Conservation (phyloP, 2,797 vertebrate genomes). For the Bradypodion pumilum region DNA sequence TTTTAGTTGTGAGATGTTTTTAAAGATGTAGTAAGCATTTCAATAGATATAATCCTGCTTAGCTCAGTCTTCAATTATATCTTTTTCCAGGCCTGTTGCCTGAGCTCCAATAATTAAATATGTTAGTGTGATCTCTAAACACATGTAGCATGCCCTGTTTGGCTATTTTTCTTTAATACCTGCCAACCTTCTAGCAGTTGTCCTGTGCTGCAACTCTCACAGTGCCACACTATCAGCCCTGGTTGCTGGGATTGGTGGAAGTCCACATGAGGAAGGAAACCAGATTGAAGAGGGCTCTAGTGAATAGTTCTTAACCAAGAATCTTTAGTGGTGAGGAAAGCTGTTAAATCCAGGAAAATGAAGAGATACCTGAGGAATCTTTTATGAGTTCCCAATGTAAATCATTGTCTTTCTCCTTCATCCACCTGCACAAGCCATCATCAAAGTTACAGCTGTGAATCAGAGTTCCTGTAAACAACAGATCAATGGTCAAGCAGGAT, state of each 20-base stretch:
- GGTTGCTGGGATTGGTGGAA: neutral
- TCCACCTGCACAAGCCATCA: conserved; percentile 92
- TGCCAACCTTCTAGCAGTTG: no score
- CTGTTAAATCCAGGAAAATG: neutral
- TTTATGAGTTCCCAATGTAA: conserved; percentile 90
- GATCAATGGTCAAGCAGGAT: conserved; percentile 2
- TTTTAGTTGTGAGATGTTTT: no score
- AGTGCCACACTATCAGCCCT: neutral
- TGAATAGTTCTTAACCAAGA: neutral
- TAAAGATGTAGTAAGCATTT: no score
- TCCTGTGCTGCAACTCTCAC: neutral
- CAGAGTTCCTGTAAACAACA: conserved; percentile 77
- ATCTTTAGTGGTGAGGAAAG: neutral
- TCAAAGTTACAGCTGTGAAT: conserved; percentile 94
- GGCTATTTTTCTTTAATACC: no score
- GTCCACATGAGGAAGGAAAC: neutral
- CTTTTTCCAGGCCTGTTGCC: no score
- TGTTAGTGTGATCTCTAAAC: no score
- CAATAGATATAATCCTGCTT: no score
- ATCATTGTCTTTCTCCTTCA: conserved; percentile 87
- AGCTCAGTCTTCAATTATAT: no score
- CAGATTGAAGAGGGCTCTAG: neutral
- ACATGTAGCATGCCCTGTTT: no score
- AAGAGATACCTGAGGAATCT: conserved; percentile 82
- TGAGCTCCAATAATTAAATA: no score